Conservation (phyloP, 2,888 invertebrate genomes). For the Agrilus biguttatus region DNA sequence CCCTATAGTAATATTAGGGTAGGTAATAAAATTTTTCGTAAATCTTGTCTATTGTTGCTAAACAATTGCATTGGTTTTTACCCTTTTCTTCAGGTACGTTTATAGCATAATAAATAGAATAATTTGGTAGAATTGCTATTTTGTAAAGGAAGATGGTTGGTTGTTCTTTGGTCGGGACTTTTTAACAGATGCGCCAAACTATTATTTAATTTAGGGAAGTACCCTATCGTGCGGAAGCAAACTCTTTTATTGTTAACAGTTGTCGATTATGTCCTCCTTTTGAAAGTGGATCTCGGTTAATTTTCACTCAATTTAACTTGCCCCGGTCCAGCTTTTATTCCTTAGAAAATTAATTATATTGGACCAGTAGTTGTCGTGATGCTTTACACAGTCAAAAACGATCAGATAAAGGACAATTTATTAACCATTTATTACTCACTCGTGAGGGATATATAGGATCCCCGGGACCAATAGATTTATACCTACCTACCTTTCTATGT, state of each 20-base stretch:
- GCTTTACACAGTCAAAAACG: too few relatives aligned
- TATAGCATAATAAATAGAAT: slow-evolving; percentile 1
- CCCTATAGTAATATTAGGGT: too few relatives aligned
- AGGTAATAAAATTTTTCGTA: too few relatives aligned
- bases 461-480: too few relatives aligned
- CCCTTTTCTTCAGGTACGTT: slow-evolving; percentile 1
- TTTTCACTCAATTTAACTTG: slow-evolving; percentile 11
- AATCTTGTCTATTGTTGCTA: too few relatives aligned
- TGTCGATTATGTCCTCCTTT: slow-evolving; percentile 12
- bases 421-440: too few relatives aligned
- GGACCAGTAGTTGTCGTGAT: too few relatives aligned
- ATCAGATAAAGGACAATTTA: too few relatives aligned
- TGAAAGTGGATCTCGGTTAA: slow-evolving; percentile 9
- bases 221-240: slow-evolving; percentile 17
- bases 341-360: slow-evolving; percentile 8
- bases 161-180: slow-evolving; percentile 6
- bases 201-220: slow-evolving; percentile 13
- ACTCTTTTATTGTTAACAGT: slow-evolving; percentile 17
- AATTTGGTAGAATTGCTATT: not conserved
- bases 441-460: too few relatives aligned
- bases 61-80: not conserved
- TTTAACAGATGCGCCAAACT: slow-evolving; percentile 16
- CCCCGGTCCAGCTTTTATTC: slow-evolving; percentile 5
- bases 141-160: slow-evolving; percentile 6
- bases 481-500: too few relatives aligned